A percentile compares a stretch with the other conserved stretches of the same genome.
Evolutionary conservation across 2,888 invertebrate species (phyloP).

Genomic region (Cephus runcator): DNA sequence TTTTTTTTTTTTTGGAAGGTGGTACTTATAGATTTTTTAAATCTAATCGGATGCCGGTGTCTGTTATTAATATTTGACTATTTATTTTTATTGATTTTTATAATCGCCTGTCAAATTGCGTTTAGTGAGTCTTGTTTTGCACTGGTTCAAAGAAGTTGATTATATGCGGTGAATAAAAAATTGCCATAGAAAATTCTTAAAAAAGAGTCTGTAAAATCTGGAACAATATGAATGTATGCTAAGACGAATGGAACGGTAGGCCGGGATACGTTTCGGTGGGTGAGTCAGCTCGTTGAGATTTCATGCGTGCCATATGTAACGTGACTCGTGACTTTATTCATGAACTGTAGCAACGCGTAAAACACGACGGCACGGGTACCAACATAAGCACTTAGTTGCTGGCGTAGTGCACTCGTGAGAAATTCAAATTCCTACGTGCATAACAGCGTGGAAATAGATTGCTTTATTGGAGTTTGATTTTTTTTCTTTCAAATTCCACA

Average conservation of each 20-base stretch:
- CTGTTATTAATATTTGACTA: background rate
- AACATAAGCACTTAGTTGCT: background rate
- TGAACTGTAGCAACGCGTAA: constrained; percentile 18
- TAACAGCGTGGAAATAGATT: background rate
- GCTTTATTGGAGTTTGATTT: background rate
- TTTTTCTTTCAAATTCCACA: background rate
- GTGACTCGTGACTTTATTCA: constrained; percentile 25
- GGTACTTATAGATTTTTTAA: background rate
- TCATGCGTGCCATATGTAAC: constrained; percentile 9
- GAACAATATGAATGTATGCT: background rate
- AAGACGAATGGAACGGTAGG: constrained; percentile 1
- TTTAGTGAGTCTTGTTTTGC: background rate
- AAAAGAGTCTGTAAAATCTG: background rate
- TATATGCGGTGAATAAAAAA: background rate
- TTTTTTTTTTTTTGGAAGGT: background rate
- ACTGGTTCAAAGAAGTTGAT: background rate
- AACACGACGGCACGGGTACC: constrained; percentile 9
- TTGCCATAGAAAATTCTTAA: background rate
- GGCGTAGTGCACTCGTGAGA: background rate
- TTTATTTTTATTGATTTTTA: background rate
- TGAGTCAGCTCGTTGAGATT: constrained; percentile 9
- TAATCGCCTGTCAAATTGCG: background rate
- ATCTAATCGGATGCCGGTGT: background rate
- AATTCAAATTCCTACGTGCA: background rate
- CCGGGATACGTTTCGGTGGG: background rate